phyloP scores from a whole-genome alignment of 2,797 vertebrate genomes.

The Melanotaenia nigrans region DNA sequence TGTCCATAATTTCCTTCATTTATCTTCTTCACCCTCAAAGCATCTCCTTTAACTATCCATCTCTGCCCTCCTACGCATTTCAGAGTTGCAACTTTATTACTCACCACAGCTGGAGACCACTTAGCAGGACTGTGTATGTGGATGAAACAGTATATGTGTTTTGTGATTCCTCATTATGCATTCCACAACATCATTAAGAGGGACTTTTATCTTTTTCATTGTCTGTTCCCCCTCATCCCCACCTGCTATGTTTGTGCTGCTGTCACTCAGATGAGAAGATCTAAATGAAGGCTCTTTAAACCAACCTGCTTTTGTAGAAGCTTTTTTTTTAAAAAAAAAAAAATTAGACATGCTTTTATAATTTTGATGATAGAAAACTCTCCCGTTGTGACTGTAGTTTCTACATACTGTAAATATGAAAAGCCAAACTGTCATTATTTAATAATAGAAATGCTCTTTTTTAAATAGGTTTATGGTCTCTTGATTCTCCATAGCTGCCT shows the following conservation, averaged over 20 bases:
- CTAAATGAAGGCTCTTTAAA: slow-evolving; percentile 17
- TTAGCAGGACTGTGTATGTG: slow-evolving; percentile 40
- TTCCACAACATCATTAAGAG: slow-evolving; percentile 49
- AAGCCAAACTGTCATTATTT: background rate
- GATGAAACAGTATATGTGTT: slow-evolving; percentile 37
- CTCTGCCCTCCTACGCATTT: slow-evolving; percentile 49
- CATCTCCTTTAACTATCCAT: slow-evolving; percentile 34
- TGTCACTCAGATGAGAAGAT: slow-evolving; percentile 22
- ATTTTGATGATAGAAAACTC: slow-evolving; percentile 10
- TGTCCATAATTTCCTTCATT: background rate
- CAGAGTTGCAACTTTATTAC: slow-evolving; percentile 56
- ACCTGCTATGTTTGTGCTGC: slow-evolving; percentile 41
- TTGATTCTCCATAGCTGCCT: too few species aligned
- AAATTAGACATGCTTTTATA: background rate
- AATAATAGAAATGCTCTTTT: too few species aligned
- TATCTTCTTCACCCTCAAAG: slow-evolving; percentile 32
- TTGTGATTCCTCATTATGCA: slow-evolving; percentile 35
- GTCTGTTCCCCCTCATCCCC: slow-evolving; percentile 35
- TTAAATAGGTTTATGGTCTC: too few species aligned
- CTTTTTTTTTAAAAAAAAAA: background rate
- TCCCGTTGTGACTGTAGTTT: slow-evolving; percentile 17
- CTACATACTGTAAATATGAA: background rate
- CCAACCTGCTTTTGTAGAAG: slow-evolving; percentile 19
- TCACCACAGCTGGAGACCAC: slow-evolving; percentile 61
- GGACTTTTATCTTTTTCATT: slow-evolving; percentile 26